phyloP scores from a whole-genome alignment of 2,888 invertebrate genomes.

The Stegophylla sp. region DNA sequence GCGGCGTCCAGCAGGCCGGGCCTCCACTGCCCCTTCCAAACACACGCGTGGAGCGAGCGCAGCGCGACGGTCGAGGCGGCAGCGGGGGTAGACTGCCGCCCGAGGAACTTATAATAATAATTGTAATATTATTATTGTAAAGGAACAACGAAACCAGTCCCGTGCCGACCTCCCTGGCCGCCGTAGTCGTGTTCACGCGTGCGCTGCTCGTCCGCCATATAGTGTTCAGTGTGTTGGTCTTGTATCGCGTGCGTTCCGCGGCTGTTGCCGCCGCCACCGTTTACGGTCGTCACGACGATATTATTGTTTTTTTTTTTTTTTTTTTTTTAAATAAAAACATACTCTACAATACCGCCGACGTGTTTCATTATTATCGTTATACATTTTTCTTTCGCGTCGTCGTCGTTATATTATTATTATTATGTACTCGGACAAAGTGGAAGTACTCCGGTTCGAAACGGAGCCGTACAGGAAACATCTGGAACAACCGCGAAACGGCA shows the following conservation, averaged over 20 bases:
- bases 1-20: not conserved
- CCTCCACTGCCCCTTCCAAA: conserved; percentile 27
- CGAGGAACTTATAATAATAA: not conserved
- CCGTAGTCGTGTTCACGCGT: not conserved
- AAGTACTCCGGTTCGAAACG: conserved; percentile 51
- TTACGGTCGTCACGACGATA: not conserved
- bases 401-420: not conserved
- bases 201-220: not conserved
- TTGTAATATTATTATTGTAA: not conserved
- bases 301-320: too few species aligned
- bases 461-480: conserved; percentile 46
- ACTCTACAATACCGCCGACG: not conserved
- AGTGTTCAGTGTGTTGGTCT: not conserved
- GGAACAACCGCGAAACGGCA: conserved; percentile 24
- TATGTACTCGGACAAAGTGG: conserved; percentile 55
- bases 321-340: too few species aligned
- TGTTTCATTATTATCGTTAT: not conserved
- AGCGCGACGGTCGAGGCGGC: not conserved
- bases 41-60: not conserved
- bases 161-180: conserved; percentile 22
- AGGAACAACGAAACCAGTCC: conserved; percentile 49
- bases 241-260: not conserved
- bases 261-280: not conserved
- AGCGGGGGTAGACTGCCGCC: conserved; percentile 23
- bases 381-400: not conserved